phyloP scores from a whole-genome alignment of 2,797 vertebrate genomes.

The Manis pentadactyla region DNA sequence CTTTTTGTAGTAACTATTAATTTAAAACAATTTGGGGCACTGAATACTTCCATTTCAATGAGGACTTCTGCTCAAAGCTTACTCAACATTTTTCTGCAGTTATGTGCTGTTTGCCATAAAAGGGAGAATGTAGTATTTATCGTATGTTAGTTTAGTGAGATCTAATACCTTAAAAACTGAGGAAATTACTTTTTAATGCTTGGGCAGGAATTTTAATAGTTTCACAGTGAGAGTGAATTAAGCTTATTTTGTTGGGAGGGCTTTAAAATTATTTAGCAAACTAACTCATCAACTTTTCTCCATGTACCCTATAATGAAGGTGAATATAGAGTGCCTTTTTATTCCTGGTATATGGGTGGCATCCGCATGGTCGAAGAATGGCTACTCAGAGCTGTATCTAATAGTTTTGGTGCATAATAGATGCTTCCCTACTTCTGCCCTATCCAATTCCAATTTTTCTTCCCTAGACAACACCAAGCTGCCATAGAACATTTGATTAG shows the following conservation, averaged over 20 bases:
- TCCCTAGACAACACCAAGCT: neutral
- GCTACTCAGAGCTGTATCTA: neutral
- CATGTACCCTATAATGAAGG: neutral
- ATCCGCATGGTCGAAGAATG: neutral
- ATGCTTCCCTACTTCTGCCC: neutral
- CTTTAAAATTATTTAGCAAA: slow-evolving; percentile 41
- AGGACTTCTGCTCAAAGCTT: slow-evolving; percentile 7
- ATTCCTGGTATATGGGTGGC: neutral
- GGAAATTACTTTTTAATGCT: slow-evolving; percentile 9
- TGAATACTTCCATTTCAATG: neutral
- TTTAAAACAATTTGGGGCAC: slow-evolving; percentile 1
- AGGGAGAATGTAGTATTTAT: neutral
- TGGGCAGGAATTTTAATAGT: slow-evolving; percentile 49
- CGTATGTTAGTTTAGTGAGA: neutral
- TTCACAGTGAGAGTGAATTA: neutral
- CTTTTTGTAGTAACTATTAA: slow-evolving; percentile 15
- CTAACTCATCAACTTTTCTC: neutral
- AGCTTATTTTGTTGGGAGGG: neutral
- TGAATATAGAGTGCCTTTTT: slow-evolving; percentile 7
- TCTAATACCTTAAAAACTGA: slow-evolving; percentile 20
- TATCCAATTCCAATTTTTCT: slow-evolving; percentile 5
- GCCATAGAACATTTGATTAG: neutral
- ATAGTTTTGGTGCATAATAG: neutral
- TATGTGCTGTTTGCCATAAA: neutral
- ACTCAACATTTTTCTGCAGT: neutral